A percentile compares a stretch with the other conserved stretches of the same genome.
These are phyloP conservation scores for Phrynocephalus forsythii DNA, from an alignment of 2,797 vertebrate species.

Conservation along the genomic window DNA sequence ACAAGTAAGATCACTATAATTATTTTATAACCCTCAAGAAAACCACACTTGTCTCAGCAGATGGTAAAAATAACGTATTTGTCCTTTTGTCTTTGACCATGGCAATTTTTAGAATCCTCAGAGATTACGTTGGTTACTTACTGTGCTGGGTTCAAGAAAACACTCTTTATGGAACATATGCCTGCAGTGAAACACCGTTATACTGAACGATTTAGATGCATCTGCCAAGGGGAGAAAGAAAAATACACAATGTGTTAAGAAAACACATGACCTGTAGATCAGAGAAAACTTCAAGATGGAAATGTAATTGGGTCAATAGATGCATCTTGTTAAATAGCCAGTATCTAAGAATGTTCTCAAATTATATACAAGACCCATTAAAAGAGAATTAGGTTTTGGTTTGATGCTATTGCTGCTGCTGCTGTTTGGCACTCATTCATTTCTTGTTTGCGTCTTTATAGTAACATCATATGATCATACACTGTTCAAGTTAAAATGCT, in stretches of 20 bases:
- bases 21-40: conserved; percentile 21
- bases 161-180: conserved; percentile 99
- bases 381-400: background rate
- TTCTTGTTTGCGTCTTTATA: background rate
- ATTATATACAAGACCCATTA: background rate
- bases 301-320: background rate
- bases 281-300: background rate
- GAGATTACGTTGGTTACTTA: conserved; percentile 75
- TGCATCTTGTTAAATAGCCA: background rate
- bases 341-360: conserved; percentile 5
- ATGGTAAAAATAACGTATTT: conserved; percentile 39
- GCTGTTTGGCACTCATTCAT: no score
- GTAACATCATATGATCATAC: background rate
- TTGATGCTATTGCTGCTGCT: no score
- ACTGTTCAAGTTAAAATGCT: background rate
- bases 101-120: conserved; percentile 23
- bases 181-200: conserved; percentile 97
- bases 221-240: conserved; percentile 79
- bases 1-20: conserved; percentile 20
- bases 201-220: conserved; percentile 88
- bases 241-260: conserved; percentile 16
- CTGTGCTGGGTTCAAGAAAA: conserved; percentile 87
- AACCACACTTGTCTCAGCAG: conserved; percentile 12
- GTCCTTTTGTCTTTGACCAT: conserved; percentile 42
- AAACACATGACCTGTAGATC: conserved; percentile 30